A percentile compares a stretch with the other conserved stretches of the same genome.
Evolutionary conservation across 2,888 invertebrate genomes (phyloP).

Genomic region (Oeneis ivallda): DNA sequence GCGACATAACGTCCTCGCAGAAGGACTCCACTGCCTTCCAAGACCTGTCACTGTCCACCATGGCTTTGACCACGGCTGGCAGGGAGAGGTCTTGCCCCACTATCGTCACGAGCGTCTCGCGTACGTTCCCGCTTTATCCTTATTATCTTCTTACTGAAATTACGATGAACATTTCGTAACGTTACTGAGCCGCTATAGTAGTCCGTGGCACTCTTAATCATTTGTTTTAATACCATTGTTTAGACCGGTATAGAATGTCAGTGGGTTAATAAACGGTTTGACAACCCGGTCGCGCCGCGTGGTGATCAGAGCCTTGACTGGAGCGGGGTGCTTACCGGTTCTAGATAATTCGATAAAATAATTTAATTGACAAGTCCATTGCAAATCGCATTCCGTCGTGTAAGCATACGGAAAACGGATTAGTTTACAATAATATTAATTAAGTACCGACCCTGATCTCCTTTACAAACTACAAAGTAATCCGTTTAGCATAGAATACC

Average conservation of each 20-base stretch:
- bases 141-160: background rate
- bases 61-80: no score
- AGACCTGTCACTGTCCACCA: no score
- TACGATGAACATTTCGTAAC: slow-evolving; percentile 18
- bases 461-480: no score
- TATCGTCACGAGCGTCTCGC: no score
- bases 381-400: slow-evolving; percentile 3
- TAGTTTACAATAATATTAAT: no score
- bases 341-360: slow-evolving; percentile 22
- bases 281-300: slow-evolving; percentile 38
- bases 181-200: background rate
- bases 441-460: no score
- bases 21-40: no score
- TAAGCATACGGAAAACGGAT: background rate
- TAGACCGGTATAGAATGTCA: slow-evolving; percentile 43
- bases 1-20: no score
- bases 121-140: no score
- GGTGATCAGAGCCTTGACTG: slow-evolving; percentile 41
- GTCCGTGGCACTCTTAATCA: slow-evolving; percentile 28
- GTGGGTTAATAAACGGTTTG: slow-evolving; percentile 45
- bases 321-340: slow-evolving; percentile 20
- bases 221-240: slow-evolving; percentile 41
- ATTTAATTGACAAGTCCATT: no score
- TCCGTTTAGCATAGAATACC: no score
- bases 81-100: no score